Evolutionary conservation across 1,140 invertebrate species (phyloP).

Genomic region (Drosophila micromelanica): DNA sequence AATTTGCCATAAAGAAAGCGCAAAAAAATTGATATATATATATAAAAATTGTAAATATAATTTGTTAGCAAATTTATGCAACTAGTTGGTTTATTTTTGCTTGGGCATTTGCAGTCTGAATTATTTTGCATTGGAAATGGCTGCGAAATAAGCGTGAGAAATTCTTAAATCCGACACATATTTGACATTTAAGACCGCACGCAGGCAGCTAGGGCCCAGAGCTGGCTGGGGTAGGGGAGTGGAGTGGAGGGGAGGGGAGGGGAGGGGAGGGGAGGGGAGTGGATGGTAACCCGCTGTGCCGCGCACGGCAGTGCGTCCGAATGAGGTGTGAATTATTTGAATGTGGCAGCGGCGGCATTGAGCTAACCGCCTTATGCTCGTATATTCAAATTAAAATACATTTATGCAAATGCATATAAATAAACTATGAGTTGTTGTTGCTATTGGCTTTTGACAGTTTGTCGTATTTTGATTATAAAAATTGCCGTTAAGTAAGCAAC

Average conservation of each 20-base stretch:
- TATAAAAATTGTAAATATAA: constrained; percentile 21
- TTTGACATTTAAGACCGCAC: constrained; percentile 62
- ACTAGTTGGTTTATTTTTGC: constrained; percentile 9
- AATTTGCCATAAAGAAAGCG: constrained; percentile 79
- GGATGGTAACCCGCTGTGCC: constrained; percentile 26
- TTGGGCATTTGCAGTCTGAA: constrained; percentile 19
- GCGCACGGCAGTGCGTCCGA: constrained; percentile 32
- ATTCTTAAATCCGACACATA: constrained; percentile 47
- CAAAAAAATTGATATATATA: constrained; percentile 32
- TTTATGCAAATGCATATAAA: constrained; percentile 62
- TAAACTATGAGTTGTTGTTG: constrained; percentile 43
- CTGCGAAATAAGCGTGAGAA: constrained; percentile 64
- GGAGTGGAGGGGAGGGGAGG: not conserved
- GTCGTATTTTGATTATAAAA: constrained; percentile 69
- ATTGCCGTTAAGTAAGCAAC: constrained; percentile 68
- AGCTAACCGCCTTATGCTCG: constrained; percentile 47
- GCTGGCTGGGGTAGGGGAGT: not conserved
- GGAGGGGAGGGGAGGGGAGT: not conserved
- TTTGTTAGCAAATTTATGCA: constrained; percentile 31
- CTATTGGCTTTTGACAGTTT: constrained; percentile 61
- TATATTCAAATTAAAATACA: constrained; percentile 71
- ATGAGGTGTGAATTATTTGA: constrained; percentile 77
- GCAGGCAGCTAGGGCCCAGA: constrained; percentile 10
- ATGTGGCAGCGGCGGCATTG: constrained; percentile 40
- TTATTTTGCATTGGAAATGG: constrained; percentile 69